Percentiles rank a stretch among this genome's conserved stretches.
phyloP scores from a whole-genome alignment of 2,888 invertebrate genomes.

The Nymphalis urticae region DNA sequence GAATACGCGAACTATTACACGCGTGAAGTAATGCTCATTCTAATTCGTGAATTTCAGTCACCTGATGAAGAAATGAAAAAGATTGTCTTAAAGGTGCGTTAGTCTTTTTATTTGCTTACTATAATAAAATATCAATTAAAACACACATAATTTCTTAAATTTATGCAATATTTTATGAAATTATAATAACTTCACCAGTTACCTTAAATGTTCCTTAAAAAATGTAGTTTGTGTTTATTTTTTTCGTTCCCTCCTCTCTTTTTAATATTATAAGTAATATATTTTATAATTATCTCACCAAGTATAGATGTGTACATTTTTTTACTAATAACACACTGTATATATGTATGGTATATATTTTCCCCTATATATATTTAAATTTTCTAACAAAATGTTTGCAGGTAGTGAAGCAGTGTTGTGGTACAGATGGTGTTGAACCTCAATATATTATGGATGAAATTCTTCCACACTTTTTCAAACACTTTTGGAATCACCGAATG shows the following conservation, averaged over 20 bases:
- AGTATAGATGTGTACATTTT: no score
- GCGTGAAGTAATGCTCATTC: constrained; percentile 97
- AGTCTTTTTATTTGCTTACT: not conserved
- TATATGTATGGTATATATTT: no score
- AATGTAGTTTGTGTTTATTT: no score
- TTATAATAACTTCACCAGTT: no score
- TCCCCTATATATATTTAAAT: no score
- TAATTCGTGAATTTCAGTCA: constrained; percentile 99
- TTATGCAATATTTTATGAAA: no score
- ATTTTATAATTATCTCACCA: no score
- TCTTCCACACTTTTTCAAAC: constrained; percentile 98
- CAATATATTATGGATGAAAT: constrained; percentile 99
- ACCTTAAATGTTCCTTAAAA: no score
- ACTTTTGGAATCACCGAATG: constrained; percentile 99
- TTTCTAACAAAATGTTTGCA: constrained; percentile 46
- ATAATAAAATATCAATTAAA: not conserved
- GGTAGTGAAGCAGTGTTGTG: constrained; percentile 99
- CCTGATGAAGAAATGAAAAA: constrained; percentile 99
- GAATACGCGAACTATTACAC: constrained; percentile 99
- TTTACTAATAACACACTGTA: no score
- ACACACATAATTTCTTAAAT: not conserved
- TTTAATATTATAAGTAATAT: no score
- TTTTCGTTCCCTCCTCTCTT: no score
- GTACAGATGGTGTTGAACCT: constrained; percentile 99
- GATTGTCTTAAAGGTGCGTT: constrained; percentile 95